These are phyloP conservation scores for Daphoenositta chrysoptera DNA, from an alignment of 2,113 vertebrate genomes.

Conservation along the genomic window DNA sequence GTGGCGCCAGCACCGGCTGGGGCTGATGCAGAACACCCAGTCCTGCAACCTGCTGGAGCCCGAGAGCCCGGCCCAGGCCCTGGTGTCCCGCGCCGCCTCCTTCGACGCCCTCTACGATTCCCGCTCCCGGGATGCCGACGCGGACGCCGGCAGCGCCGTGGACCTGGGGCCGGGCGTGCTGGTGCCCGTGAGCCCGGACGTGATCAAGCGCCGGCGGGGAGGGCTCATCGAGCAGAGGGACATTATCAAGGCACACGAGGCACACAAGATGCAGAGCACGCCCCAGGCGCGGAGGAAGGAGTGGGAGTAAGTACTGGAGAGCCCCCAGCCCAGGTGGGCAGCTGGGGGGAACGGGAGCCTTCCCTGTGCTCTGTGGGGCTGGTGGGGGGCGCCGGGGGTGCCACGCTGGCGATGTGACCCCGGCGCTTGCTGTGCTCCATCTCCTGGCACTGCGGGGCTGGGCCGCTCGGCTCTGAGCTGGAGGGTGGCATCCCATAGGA, in stretches of 20 bases:
- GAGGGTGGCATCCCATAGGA: not conserved
- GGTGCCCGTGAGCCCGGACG: slow-evolving; percentile 82
- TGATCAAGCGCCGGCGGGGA: slow-evolving; percentile 89
- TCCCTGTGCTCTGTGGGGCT: rapidly evolving
- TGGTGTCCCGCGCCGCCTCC: slow-evolving; percentile 76
- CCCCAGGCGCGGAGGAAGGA: slow-evolving; percentile 94
- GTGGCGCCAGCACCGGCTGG: slow-evolving; percentile 82
- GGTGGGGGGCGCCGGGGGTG: rapidly evolving
- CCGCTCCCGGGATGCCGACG: slow-evolving; percentile 67
- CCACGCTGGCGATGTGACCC: rapidly evolving
- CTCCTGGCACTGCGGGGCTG: not conserved
- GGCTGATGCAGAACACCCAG: slow-evolving; percentile 70
- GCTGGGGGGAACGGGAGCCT: not conserved
- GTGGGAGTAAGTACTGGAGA: slow-evolving; percentile 90
- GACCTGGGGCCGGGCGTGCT: slow-evolving; percentile 70
- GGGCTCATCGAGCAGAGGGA: slow-evolving; percentile 95
- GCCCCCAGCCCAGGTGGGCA: slow-evolving; percentile 15
- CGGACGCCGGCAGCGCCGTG: slow-evolving; percentile 27
- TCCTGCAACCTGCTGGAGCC: slow-evolving; percentile 79
- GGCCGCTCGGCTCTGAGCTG: not conserved
- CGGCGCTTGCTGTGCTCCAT: rapidly evolving
- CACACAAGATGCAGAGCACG: slow-evolving; percentile 97
- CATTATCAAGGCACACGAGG: slow-evolving; percentile 93
- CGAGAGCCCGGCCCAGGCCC: slow-evolving; percentile 71
- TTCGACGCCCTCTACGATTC: slow-evolving; percentile 77